Percentiles rank a stretch among this genome's conserved stretches.
phyloP scores from a whole-genome alignment of 2,888 invertebrate species.

The Chymomyza caudatula region DNA sequence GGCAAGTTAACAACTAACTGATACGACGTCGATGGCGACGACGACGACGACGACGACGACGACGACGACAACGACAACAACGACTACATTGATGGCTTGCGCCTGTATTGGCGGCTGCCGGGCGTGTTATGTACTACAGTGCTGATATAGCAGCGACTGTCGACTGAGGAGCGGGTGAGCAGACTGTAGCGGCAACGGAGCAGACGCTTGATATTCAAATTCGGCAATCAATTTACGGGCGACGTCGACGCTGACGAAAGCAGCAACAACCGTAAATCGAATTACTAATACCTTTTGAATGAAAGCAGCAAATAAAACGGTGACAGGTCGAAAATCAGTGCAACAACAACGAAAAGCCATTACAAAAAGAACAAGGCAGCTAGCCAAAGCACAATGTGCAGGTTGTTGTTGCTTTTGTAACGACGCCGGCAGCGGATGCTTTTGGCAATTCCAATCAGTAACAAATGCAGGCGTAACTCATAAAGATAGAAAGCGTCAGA shows the following conservation, averaged over 20 bases:
- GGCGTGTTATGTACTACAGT: neutral
- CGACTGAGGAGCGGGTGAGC: neutral
- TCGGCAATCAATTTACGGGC: constrained; percentile 62
- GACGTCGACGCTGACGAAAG: constrained; percentile 17
- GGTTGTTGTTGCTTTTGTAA: neutral
- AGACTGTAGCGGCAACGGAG: neutral
- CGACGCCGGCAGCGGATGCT: neutral
- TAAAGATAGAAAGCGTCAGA: too few species aligned
- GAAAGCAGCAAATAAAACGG: constrained; percentile 39
- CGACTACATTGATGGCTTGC: neutral
- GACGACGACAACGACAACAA: neutral
- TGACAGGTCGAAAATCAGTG: neutral
- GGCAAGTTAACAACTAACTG: constrained; percentile 63
- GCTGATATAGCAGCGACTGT: neutral
- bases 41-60: neutral
- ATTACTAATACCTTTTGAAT: constrained; percentile 66
- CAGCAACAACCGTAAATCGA: constrained; percentile 60
- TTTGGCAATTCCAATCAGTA: neutral
- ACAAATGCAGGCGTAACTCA: neutral
- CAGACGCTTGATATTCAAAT: constrained; percentile 62
- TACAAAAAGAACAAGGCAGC: constrained; percentile 3
- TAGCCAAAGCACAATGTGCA: constrained; percentile 9
- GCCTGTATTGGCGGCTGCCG: neutral
- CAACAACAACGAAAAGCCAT: constrained; percentile 7
- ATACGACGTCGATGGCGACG: constrained; percentile 1